Base-by-base conservation (phyloP, 2,888 invertebrate genomes). In the Coenonympha glycerion region DNA sequence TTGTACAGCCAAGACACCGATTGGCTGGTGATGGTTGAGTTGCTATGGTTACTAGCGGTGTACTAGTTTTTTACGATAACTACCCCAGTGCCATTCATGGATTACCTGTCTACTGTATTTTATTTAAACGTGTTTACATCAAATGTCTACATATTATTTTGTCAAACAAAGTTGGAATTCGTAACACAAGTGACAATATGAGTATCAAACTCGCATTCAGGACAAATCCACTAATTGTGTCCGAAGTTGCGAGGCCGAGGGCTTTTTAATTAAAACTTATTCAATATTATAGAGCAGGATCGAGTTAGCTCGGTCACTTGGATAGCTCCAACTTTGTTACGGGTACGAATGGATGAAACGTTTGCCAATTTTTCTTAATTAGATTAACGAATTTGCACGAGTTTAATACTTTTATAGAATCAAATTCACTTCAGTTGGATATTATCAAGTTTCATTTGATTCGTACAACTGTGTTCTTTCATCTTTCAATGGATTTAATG, bases 261-360 rank as follows among this genome's bases (percentile, higher is more conserved):
- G 73, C 69, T 77, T 81, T 83, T 82, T 83, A 82, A 83, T 84
- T 83, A 82, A 83, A 83, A 84, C 79, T 83, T 83, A 76, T 79
- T 78, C 72, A 78, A 81, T 82, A 79, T 76, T 78, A 79, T 70
- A 72, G 66, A 73, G 66, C 64, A 60, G 55, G 63, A 73, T 68
- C 64, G 62, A 71, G 66, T 69, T 68, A 63, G 64, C 56, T 64
- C 61, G 65, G 71, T 69, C 72, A 71, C 59, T 66, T 57, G 60
- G 62, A 71, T 71, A 69, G 71, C 63, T 51, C 49, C 13, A 46
- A 58, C 47, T 73, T 65, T 57, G 56, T 71, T 60, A 66, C 65
- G 64, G 56, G 69, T 60, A 66, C 65, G 64, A 65, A 68, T 55
- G 50, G 52, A 41, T 53, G 50, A 54, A 60, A 57, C 46, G 57